Conservation (phyloP, 1,140 invertebrate genomes). For the Drosophila tropicalis region DNA sequence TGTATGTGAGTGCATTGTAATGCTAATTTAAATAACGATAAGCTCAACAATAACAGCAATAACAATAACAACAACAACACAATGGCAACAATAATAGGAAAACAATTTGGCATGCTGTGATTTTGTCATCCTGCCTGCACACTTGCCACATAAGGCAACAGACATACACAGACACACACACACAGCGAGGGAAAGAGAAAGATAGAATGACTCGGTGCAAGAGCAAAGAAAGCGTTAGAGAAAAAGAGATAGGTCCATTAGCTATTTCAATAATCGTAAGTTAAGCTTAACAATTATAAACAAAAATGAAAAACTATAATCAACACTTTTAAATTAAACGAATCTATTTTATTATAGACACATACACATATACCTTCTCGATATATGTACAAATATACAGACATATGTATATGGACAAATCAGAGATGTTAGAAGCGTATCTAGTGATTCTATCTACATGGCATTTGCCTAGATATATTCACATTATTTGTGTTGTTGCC, state of each 20-base stretch:
- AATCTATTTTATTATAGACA: too few relatives aligned
- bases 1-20: slow-evolving; percentile 65
- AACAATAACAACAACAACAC: slow-evolving; percentile 40
- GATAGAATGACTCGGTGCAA: too few relatives aligned
- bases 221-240: neutral
- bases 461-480: neutral
- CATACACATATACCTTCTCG: too few relatives aligned
- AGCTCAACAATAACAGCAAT: slow-evolving; percentile 60
- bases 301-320: too few relatives aligned
- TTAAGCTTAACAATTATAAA: too few relatives aligned
- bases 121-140: slow-evolving; percentile 52
- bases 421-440: slow-evolving; percentile 7
- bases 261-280: neutral
- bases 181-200: too few relatives aligned
- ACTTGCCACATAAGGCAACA: slow-evolving; percentile 10
- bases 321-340: too few relatives aligned
- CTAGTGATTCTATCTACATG: neutral
- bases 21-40: slow-evolving; percentile 80
- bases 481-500: slow-evolving; percentile 5
- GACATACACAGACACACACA: neutral
- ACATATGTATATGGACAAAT: neutral
- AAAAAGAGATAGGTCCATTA: neutral
- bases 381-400: too few relatives aligned
- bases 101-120: slow-evolving; percentile 79
- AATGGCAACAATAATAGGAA: slow-evolving; percentile 77